These are phyloP conservation scores for Morone saxatilis DNA, from an alignment of 2,113 vertebrate species.

Conservation along the genomic window DNA sequence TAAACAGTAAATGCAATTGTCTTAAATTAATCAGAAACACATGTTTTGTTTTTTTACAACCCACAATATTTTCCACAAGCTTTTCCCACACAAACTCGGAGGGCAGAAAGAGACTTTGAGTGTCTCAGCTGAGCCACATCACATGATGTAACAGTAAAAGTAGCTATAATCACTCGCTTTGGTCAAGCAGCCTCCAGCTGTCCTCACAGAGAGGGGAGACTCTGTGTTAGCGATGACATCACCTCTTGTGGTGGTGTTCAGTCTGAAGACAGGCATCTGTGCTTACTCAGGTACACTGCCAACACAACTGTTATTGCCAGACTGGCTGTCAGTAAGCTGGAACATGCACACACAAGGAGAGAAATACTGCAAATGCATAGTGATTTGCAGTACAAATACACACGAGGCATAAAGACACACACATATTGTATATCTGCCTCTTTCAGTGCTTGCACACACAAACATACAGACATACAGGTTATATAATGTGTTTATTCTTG, in stretches of 20 bases:
- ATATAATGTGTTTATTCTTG: neutral
- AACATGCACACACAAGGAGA: constrained; percentile 38
- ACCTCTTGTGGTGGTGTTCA: constrained; percentile 70
- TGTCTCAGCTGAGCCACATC: constrained; percentile 61
- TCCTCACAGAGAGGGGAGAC: constrained; percentile 63
- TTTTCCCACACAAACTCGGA: constrained; percentile 58
- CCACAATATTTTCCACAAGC: constrained; percentile 61
- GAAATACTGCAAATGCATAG: constrained; percentile 42
- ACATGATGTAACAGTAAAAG: constrained; percentile 62
- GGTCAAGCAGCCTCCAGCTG: constrained; percentile 64
- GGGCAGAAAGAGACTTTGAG: constrained; percentile 33
- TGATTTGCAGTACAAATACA: constrained; percentile 29
- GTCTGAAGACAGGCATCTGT: constrained; percentile 73
- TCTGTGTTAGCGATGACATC: constrained; percentile 76
- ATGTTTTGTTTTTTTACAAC: constrained; percentile 7
- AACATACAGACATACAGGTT: neutral
- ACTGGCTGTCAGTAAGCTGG: constrained; percentile 44
- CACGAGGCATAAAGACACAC: neutral
- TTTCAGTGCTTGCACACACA: constrained; percentile 7
- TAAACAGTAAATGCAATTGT: constrained; percentile 44
- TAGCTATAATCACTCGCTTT: constrained; percentile 57
- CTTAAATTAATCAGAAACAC: constrained; percentile 50
- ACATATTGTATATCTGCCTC: constrained; percentile 2
- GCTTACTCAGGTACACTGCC: constrained; percentile 76
- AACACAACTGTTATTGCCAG: constrained; percentile 59